A percentile compares a stretch with the other conserved stretches of the same genome.
Conservation (phyloP, 2,113 vertebrate species). For the Ammospiza caudacuta region DNA sequence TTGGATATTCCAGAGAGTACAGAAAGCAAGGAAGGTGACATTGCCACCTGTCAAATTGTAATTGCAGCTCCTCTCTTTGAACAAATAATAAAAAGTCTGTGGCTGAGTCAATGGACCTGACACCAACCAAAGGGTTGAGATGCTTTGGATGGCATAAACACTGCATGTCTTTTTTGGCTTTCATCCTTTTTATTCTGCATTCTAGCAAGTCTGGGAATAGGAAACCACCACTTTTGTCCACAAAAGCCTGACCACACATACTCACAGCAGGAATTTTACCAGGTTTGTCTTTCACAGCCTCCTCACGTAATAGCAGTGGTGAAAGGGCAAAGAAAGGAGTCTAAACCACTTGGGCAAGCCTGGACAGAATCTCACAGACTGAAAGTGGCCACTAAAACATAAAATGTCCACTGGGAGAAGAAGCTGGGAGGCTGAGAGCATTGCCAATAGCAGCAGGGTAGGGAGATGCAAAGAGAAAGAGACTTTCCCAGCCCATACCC, state of each 20-base stretch:
- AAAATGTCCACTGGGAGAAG: neutral
- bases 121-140: neutral
- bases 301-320: neutral
- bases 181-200: neutral
- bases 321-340: neutral
- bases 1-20: neutral
- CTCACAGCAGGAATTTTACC: conserved; percentile 5
- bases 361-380: neutral
- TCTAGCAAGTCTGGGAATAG: conserved; percentile 11
- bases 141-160: neutral
- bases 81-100: neutral
- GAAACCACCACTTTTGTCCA: conserved; percentile 28
- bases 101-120: neutral
- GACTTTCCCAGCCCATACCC: neutral
- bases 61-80: neutral
- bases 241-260: conserved; percentile 21
- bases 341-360: neutral
- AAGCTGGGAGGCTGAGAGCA: neutral
- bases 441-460: neutral
- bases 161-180: neutral
- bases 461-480: neutral
- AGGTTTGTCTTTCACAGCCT: neutral
- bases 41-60: neutral
- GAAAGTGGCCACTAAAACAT: neutral
- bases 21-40: neutral